Evolutionary conservation across 2,888 invertebrate genomes (phyloP), one percentile per base, ranked within the genome.

Genomic region (Calliopum simillimum): DNA sequence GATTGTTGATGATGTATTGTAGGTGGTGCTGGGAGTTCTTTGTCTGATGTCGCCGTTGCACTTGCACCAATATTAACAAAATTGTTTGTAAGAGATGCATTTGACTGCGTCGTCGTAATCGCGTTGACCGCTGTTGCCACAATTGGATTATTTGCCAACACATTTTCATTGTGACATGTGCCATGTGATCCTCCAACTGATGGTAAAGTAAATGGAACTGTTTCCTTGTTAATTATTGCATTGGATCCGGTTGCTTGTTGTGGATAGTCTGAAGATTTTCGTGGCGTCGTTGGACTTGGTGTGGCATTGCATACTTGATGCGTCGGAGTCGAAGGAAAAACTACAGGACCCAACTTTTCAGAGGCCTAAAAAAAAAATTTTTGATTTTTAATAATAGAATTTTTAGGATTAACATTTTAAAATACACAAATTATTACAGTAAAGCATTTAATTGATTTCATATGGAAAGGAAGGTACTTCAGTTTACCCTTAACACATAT

Each of bases 341-440:
- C 90, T 85, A 90, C 90, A 86, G 91, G 91, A 86, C 91, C 91
- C 87, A 91, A 74, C 74, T 78, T 91, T 88, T 92, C 93, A 87
- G 93, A 92, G 86, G 92, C 92, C 92, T 92, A 87, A 16, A 88
- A 87, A 72, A 77, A 82, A 88, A 74, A 77, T 81, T 79, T 43
- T 49, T 61, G 44, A 6, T 33, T 33, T 33, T 33, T 33, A 33
- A 8, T 8, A 25, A 33, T 33, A 33, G 1, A 33, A 33, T 68
- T 23, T 13, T 33, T 4, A 14, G 59, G 14, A 16, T 19, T 33
- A 14, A 43, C 59, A 59, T n/a, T n/a, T n/a, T n/a, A n/a, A n/a
- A n/a, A n/a, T n/a, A n/a, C n/a, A n/a, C n/a, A n/a, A n/a, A n/a
- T n/a, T n/a, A n/a, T n/a, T n/a, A n/a, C n/a, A n/a, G n/a, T n/a